Evolutionary conservation across 2,113 vertebrate genomes (phyloP).

Genomic region (Trogon melanurus): DNA sequence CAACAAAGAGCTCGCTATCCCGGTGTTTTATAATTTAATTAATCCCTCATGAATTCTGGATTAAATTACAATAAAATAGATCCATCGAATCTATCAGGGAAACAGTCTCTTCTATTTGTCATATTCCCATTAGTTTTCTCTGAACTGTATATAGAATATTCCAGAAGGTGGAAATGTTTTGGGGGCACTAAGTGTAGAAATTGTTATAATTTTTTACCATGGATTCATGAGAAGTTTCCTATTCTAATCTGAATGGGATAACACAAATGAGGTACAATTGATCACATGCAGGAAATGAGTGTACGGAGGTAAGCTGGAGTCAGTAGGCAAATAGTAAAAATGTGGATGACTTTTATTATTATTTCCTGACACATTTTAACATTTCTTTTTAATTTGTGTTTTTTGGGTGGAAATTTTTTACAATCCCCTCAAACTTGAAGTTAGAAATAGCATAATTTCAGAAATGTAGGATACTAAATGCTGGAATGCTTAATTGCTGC

Average conservation of each 20-base stretch:
- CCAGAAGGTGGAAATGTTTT: not conserved
- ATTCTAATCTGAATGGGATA: not conserved
- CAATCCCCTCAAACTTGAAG: not conserved
- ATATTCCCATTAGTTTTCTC: not conserved
- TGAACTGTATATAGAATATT: not conserved
- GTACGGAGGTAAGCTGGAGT: not conserved
- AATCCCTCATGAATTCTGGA: not conserved
- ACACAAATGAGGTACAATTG: not conserved
- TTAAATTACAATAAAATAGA: not conserved
- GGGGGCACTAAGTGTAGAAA: not conserved
- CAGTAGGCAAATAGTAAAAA: not conserved
- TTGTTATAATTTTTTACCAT: not conserved
- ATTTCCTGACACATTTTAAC: not conserved
- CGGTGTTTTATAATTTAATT: not conserved
- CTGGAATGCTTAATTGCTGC: not conserved
- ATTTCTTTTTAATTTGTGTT: not conserved
- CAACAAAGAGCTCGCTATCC: not conserved
- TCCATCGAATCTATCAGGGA: not conserved
- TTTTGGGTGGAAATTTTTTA: not conserved
- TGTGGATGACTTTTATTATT: not conserved
- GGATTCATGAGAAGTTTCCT: not conserved
- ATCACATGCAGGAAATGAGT: not conserved
- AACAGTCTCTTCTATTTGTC: not conserved
- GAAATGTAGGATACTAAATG: not conserved
- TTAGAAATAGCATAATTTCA: not conserved